These are phyloP conservation scores for Caradrina kadenii DNA, from an alignment of 2,888 invertebrate species.

Conservation along the genomic window DNA sequence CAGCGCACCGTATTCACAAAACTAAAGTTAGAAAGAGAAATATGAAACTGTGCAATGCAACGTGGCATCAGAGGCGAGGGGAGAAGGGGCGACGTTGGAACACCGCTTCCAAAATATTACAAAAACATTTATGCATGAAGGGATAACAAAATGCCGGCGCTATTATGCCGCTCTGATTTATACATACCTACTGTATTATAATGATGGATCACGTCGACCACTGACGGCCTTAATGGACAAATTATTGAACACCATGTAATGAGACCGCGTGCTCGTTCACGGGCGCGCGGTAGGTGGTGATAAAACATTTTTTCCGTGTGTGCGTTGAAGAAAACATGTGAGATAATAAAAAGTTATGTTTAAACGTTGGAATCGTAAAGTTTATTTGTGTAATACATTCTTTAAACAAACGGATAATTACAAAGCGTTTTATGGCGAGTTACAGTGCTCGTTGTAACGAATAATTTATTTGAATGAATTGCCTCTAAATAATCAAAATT, in stretches of 20 bases:
- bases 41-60: slow-evolving; percentile 72
- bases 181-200: slow-evolving; percentile 75
- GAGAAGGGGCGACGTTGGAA: slow-evolving; percentile 73
- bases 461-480: slow-evolving; percentile 80
- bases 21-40: slow-evolving; percentile 80
- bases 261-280: slow-evolving; percentile 69
- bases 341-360: slow-evolving; percentile 88
- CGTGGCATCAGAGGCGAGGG: slow-evolving; percentile 72
- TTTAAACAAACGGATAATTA: slow-evolving; percentile 89
- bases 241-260: slow-evolving; percentile 77
- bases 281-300: slow-evolving; percentile 74
- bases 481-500: slow-evolving; percentile 75
- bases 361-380: slow-evolving; percentile 87
- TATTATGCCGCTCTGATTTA: slow-evolving; percentile 80
- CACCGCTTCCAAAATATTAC: slow-evolving; percentile 85
- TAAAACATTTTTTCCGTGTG: slow-evolving; percentile 77
- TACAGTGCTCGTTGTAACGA: slow-evolving; percentile 74
- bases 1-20: slow-evolving; percentile 67
- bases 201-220: slow-evolving; percentile 73
- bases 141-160: slow-evolving; percentile 85
- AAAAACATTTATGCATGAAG: slow-evolving; percentile 89
- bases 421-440: slow-evolving; percentile 82
- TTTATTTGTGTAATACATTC: slow-evolving; percentile 88
- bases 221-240: slow-evolving; percentile 76
- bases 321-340: slow-evolving; percentile 84